A percentile compares a stretch with the other conserved stretches of the same genome.
phyloP scores from a whole-genome alignment of 2,888 invertebrate species.

The Toxonevra muliebris region DNA sequence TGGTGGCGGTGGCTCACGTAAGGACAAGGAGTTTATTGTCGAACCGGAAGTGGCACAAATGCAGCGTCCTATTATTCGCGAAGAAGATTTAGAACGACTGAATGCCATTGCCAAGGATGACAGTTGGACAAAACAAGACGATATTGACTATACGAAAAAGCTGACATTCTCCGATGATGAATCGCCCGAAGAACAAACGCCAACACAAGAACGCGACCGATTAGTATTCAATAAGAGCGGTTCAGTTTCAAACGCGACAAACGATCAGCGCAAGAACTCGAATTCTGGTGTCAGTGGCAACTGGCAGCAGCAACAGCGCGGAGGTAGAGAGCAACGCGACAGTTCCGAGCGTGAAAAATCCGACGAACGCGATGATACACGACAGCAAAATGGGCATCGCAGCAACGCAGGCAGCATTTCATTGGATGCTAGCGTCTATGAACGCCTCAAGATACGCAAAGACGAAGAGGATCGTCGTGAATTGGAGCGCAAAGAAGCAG shows the following conservation, averaged over 20 bases:
- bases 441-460: constrained; percentile 83
- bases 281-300: constrained; percentile 42
- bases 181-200: constrained; percentile 58
- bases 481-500: constrained; percentile 70
- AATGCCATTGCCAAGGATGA: constrained; percentile 89
- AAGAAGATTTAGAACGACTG: constrained; percentile 90
- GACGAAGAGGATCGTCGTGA: constrained; percentile 89
- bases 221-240: constrained; percentile 44
- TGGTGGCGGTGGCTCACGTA: constrained; percentile 41
- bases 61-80: constrained; percentile 88
- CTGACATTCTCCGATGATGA: constrained; percentile 95
- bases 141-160: constrained; percentile 95
- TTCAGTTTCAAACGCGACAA: constrained; percentile 25
- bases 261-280: constrained; percentile 46
- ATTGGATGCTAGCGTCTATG: constrained; percentile 79
- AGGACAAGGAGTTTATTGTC: constrained; percentile 60
- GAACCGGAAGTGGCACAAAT: constrained; percentile 72
- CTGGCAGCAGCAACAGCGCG: constrained; percentile 33
- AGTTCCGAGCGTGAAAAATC: constrained; percentile 42
- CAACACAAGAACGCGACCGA: constrained; percentile 45
- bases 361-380: constrained; percentile 56
- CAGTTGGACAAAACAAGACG: constrained; percentile 92
- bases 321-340: constrained; percentile 42
- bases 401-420: constrained; percentile 63
- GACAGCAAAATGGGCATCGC: constrained; percentile 61